Conservation (phyloP, 2,888 invertebrate species). For the Kryphioiulus occultus region DNA sequence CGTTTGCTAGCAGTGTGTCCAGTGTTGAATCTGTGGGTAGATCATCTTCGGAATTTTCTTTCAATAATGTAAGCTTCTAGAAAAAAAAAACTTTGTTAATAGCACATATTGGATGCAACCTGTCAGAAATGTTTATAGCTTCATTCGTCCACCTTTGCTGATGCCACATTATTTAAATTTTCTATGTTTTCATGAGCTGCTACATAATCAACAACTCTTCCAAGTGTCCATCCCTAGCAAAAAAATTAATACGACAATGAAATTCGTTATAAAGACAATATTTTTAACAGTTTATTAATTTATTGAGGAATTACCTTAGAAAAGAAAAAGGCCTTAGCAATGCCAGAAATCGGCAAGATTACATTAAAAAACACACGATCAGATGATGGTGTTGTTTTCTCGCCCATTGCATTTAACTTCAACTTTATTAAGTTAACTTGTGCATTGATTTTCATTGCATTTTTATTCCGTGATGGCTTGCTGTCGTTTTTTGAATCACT, state of each 20-base stretch:
- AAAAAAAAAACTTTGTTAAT: not conserved
- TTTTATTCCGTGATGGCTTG: conserved; percentile 42
- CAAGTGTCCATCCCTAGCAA: conserved; percentile 47
- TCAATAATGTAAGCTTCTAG: conserved; percentile 33
- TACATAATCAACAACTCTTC: conserved; percentile 39
- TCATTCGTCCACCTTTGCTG: conserved; percentile 21
- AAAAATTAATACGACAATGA: not conserved
- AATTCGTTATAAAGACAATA: not conserved
- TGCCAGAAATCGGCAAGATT: not conserved
- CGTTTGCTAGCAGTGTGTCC: not conserved
- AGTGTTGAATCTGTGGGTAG: conserved; percentile 31
- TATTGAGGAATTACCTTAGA: conserved; percentile 29
- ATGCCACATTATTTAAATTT: conserved; percentile 43
- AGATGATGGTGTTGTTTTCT: not conserved
- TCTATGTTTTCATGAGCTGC: conserved; percentile 28
- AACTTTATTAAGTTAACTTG: conserved; percentile 46
- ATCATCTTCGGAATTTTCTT: not conserved
- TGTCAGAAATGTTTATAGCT: not conserved
- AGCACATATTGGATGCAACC: not conserved
- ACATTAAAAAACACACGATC: conserved; percentile 45
- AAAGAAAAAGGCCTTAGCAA: conserved; percentile 39
- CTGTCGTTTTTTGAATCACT: conserved; percentile 15
- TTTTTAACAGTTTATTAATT: not conserved
- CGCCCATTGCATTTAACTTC: conserved; percentile 44
- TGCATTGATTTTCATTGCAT: not conserved